These are phyloP conservation scores for Melozone crissalis DNA, from an alignment of 2,113 vertebrate genomes.

Conservation along the genomic window DNA sequence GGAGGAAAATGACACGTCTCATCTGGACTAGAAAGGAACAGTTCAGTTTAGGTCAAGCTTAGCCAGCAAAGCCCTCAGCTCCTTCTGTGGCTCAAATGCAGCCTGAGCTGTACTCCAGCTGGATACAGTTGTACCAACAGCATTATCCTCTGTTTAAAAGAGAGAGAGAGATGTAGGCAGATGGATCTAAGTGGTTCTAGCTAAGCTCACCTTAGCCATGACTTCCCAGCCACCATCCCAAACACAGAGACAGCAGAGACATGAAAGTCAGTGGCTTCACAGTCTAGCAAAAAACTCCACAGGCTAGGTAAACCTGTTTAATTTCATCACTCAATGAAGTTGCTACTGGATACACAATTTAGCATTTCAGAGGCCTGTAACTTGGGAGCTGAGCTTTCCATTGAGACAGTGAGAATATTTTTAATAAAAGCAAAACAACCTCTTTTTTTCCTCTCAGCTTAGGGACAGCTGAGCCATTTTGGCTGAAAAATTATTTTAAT, in stretches of 20 bases:
- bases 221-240: neutral
- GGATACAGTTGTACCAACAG: neutral
- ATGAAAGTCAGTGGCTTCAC: neutral
- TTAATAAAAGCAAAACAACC: constrained; percentile 34
- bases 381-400: neutral
- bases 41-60: neutral
- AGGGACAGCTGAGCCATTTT: constrained; percentile 54
- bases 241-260: neutral
- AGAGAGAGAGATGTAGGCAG: neutral
- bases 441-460: neutral
- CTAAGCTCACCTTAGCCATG: neutral
- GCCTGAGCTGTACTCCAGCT: neutral
- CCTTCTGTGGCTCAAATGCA: neutral
- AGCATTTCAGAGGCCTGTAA: neutral
- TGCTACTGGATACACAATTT: neutral
- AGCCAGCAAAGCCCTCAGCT: neutral
- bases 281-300: neutral
- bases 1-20: neutral
- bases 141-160: neutral
- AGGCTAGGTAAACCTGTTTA: neutral
- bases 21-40: neutral
- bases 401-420: neutral
- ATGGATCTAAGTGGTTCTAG: neutral
- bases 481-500: neutral
- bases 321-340: neutral